Evolutionary conservation across 2,113 vertebrate species (phyloP).

Genomic region (Hoplias malabaricus): DNA sequence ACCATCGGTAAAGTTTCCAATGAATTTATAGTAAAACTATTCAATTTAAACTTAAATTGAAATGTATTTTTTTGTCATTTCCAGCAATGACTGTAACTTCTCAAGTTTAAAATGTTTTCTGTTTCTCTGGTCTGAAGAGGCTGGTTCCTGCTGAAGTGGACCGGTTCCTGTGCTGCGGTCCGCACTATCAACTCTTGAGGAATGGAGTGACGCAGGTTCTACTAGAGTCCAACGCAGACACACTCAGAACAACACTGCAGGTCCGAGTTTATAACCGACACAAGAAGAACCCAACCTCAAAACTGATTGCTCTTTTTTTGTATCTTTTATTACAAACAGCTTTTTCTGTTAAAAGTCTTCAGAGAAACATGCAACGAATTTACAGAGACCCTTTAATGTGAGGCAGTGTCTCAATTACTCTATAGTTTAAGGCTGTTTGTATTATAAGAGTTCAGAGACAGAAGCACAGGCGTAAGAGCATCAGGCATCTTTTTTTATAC

Average conservation of each 20-base stretch:
- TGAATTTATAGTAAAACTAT: too few relatives aligned
- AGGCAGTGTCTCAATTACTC: too few relatives aligned
- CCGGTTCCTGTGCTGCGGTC: slow-evolving; percentile 66
- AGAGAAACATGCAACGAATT: too few relatives aligned
- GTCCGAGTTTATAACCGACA: slow-evolving; percentile 50
- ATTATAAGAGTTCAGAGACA: too few relatives aligned
- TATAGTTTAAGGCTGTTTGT: too few relatives aligned
- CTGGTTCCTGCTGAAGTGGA: slow-evolving; percentile 53
- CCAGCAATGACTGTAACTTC: background rate
- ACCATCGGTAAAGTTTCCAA: too few relatives aligned
- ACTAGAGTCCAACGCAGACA: slow-evolving; percentile 30
- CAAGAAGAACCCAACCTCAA: background rate
- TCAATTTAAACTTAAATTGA: too few relatives aligned
- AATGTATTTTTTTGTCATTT: too few relatives aligned
- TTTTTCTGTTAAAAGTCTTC: background rate
- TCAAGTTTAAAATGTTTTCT: background rate
- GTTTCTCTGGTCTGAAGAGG: slow-evolving; percentile 44
- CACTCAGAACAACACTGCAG: slow-evolving; percentile 51
- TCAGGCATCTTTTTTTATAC: too few relatives aligned
- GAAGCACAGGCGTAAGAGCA: too few relatives aligned
- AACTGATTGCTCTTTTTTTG: too few relatives aligned
- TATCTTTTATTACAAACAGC: background rate
- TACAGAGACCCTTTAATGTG: too few relatives aligned
- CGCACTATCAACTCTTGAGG: slow-evolving; percentile 57
- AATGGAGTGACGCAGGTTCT: slow-evolving; percentile 53